Base-by-base conservation (phyloP, 2,888 invertebrate genomes). In the Holacanthella duospinosa region DNA sequence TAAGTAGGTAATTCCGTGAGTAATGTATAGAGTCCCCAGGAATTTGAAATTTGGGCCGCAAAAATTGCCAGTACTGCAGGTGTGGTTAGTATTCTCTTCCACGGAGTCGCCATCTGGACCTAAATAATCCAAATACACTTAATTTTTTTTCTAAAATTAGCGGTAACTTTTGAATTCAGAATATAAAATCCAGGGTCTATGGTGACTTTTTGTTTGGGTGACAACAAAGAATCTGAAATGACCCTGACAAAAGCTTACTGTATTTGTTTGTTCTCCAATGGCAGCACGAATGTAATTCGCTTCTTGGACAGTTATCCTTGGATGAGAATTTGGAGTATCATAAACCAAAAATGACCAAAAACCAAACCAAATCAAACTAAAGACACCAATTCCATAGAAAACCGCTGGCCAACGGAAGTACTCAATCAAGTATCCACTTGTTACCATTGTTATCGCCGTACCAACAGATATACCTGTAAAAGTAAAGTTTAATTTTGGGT, bases 361-460 rank as follows among this genome's bases (percentile, higher is more conserved):
- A 27, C 82, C 75, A 73, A 88, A 92, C 93, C 93, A 93, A 19
- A 92, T 65, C 3, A 90, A 82, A 0, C 89, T 89, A 26, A 88
- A 77, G 1, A 84, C 77, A 3, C 66, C 92, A 74, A 91, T 89
- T 61, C 91, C 78, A 75, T 93, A 93, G 79, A 93, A 93, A 55
- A 90, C 88, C 9, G 89, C 81, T 0, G 91, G 90, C 93, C 93
- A 93, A 1, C 92, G 92, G 12, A 85, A 86, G 69, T 82, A 82
- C 0, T 87, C 86, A 74, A 91, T 92, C 0, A 93, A 79, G 83
- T 87, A 87, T 0, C 91, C 91, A 1, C 89, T 87, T 71, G 91
- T 76, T 0, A 92, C 91, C 74, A 93, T 79, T 0, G 90, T 89
- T 64, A 91, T 81, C 1, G 93, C 89, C 63, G 93, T 93, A 48